phyloP scores from a whole-genome alignment of 2,888 invertebrate species.

The Notodromas monacha region DNA sequence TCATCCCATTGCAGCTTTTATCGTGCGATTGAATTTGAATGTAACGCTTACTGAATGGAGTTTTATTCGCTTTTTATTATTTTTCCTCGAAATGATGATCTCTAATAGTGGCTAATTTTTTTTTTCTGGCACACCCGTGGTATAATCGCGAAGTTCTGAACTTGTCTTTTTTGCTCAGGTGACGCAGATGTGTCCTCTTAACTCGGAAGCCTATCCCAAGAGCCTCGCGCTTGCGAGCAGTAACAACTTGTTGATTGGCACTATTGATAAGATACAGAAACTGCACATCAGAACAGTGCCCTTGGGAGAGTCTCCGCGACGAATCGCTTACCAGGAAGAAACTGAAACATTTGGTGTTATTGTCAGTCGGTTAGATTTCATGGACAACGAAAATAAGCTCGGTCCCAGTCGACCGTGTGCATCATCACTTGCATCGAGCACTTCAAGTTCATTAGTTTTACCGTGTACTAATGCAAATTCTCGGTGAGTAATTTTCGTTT shows the following conservation, averaged over 20 bases:
- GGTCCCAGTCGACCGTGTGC: slow-evolving; percentile 49
- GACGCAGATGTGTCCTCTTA: slow-evolving; percentile 87
- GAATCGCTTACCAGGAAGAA: slow-evolving; percentile 76
- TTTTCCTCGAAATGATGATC: no score
- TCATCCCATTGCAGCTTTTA: no score
- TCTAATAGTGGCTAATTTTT: no score
- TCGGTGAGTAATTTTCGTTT: slow-evolving; percentile 19
- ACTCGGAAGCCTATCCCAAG: slow-evolving; percentile 77
- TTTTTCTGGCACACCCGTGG: no score
- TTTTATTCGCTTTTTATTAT: no score
- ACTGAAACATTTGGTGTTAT: slow-evolving; percentile 22
- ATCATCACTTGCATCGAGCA: slow-evolving; percentile 36
- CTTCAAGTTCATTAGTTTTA: slow-evolving; percentile 19
- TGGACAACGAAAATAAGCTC: slow-evolving; percentile 66
- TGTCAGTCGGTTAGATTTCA: slow-evolving; percentile 6
- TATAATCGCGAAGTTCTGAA: no score
- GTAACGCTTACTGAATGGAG: no score
- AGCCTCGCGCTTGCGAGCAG: slow-evolving; percentile 68
- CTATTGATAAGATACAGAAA: slow-evolving; percentile 93
- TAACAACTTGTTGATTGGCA: slow-evolving; percentile 64
- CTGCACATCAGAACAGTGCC: slow-evolving; percentile 82
- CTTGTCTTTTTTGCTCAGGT: no score
- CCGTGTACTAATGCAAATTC: no score
- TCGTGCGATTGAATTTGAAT: no score
- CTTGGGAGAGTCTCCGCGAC: slow-evolving; percentile 62